Base-by-base conservation (phyloP, 2,113 vertebrate genomes). In the Myiagra hebetior region DNA sequence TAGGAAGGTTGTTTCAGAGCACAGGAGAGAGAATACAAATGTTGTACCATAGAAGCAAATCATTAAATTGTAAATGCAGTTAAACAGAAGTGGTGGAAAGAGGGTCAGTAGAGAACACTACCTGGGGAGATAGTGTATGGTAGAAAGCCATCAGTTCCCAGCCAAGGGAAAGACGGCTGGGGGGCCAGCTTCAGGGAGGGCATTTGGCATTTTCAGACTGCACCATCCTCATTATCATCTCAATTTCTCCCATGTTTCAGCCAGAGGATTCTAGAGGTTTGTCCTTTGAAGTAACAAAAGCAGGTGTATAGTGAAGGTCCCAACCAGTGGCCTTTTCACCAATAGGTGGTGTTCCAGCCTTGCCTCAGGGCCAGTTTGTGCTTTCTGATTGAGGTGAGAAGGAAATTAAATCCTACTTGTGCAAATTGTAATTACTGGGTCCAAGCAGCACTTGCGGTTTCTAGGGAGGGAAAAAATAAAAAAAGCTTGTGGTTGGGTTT, bases 121-220 rank as follows among this genome's bases (percentile, higher is more conserved):
- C 39, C 31, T 24, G 33, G 19, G 15, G 60, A 69, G 24, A 7
- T 62, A 21, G 2, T 92, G 56, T 55, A n/a, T 59, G 35, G 11
- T 39, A 33, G 55, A 84, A 87, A 77, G 9, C 20, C n/a, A 59
- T 59, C 0, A 1, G 23, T 78, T 91, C 41, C 31, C 1, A 2
- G 8, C 13, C 24, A 44, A 59, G 11, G 46, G 11, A 39, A 77
- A 17, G 42, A 49, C 0, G 0, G 27, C 9, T 65, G 14, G 12
- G 21, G 16, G 21, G 19, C 17, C 62, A 72, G 8, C 23, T 3
- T 2, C 37, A 35, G 26, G 30, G 31, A 77, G 21, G 30, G 16
- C 26, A 72, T 87, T 47, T 82, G 42, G 21, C 46, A 72, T 87
- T 55, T 84, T 39, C 22, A 39, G 56, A 6, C 22, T 81, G 18